Conservation (phyloP, 2,797 vertebrate species). For the Psittacula echo region DNA sequence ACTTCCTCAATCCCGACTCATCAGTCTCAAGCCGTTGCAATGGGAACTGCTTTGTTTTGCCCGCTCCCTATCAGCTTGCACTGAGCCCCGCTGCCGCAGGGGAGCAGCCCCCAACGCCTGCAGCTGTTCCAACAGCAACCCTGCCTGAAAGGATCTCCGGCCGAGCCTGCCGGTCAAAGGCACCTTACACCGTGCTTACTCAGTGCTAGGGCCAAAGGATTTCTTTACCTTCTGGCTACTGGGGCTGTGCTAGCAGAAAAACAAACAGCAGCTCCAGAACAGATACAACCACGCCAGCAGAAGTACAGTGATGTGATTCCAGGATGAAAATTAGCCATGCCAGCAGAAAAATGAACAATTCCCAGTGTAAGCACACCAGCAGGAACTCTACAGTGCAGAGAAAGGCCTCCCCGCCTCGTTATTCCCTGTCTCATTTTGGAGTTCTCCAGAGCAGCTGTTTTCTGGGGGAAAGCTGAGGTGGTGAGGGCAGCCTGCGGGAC, state of each 20-base stretch:
- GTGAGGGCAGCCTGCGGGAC: neutral
- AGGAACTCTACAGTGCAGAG: neutral
- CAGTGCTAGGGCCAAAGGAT: neutral
- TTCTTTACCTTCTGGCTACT: neutral
- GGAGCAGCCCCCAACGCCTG: neutral
- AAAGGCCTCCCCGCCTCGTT: neutral
- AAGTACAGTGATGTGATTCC: neutral
- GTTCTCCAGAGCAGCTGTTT: neutral
- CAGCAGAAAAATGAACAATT: neutral
- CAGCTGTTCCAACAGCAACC: neutral
- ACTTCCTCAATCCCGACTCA: slow-evolving; percentile 13
- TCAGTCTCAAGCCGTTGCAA: fast-evolving
- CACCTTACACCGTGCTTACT: neutral
- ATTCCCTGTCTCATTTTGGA: fast-evolving
- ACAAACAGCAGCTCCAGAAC: neutral
- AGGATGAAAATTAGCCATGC: neutral
- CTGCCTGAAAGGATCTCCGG: neutral
- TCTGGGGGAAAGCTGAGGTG: neutral
- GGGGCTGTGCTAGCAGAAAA: neutral
- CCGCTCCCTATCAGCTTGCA: neutral
- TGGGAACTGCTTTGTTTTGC: neutral
- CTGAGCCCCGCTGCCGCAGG: fast-evolving
- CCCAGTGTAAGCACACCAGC: neutral
- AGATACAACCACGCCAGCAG: neutral
- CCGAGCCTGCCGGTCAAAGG: fast-evolving